phyloP scores from a whole-genome alignment of 2,113 vertebrate genomes.

The Chlorodrepanis virens region DNA sequence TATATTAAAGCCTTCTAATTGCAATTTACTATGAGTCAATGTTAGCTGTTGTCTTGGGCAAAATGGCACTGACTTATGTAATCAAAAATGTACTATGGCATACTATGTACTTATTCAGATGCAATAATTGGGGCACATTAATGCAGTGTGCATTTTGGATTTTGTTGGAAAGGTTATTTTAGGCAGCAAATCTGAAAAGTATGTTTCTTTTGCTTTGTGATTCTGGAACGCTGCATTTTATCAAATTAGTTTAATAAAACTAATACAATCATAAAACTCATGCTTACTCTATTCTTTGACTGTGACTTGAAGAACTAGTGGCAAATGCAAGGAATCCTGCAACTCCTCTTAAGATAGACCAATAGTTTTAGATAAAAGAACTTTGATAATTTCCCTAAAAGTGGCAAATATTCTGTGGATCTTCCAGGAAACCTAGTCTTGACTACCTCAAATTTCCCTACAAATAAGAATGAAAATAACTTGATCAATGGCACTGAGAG shows the following conservation, averaged over 20 bases:
- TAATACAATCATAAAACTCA: not conserved
- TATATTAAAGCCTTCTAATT: not conserved
- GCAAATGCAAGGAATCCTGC: not conserved
- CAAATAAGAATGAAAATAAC: not conserved
- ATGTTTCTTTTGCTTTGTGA: not conserved
- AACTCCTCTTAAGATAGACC: not conserved
- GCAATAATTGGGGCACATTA: not conserved
- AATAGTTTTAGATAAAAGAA: not conserved
- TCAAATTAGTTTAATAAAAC: slow-evolving; percentile 16
- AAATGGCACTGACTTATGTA: not conserved
- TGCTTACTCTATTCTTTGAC: not conserved
- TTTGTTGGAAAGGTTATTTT: not conserved
- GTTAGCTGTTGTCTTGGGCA: not conserved
- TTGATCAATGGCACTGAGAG: not conserved
- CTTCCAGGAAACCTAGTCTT: not conserved
- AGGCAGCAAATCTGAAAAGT: not conserved
- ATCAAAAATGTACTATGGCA: not conserved
- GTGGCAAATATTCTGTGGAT: not conserved
- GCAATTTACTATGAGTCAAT: not conserved
- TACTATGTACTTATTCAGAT: not conserved
- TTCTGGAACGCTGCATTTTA: not conserved
- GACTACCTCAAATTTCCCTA: not conserved
- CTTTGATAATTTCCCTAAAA: not conserved
- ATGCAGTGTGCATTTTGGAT: not conserved
- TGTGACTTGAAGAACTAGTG: not conserved